These are phyloP conservation scores for Epizoanthus fatuus DNA, from an alignment of 92 coral and sea anemone genomes.

Conservation along the genomic window DNA sequence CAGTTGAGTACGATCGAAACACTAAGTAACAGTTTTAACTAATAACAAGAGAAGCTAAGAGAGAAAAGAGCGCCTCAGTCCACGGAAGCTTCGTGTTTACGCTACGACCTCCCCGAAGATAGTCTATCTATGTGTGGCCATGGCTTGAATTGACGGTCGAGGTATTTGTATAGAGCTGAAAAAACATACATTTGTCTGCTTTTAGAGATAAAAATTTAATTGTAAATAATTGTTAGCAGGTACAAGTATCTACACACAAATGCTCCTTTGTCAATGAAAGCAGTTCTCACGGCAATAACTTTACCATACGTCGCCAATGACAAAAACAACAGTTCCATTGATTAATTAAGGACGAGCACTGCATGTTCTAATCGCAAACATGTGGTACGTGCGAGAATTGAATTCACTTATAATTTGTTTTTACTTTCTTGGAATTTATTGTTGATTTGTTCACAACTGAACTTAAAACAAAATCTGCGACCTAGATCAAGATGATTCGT, in stretches of 20 bases:
- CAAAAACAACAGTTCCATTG: constrained; percentile 16
- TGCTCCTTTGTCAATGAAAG: constrained; percentile 8
- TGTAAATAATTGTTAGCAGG: neutral
- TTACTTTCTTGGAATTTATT: too few species aligned
- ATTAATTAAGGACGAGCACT: neutral
- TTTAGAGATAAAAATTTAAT: constrained; percentile 26
- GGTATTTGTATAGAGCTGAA: constrained; percentile 27
- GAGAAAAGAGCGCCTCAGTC: neutral
- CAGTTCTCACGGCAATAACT: neutral
- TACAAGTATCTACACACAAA: neutral
- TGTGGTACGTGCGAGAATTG: neutral
- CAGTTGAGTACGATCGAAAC: too few species aligned
- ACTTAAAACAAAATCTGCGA: too few species aligned
- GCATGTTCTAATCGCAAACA: neutral
- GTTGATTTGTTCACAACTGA: too few species aligned
- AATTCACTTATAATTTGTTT: too few species aligned
- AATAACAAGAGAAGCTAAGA: too few species aligned
- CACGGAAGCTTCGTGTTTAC: neutral
- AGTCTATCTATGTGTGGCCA: constrained; percentile 7
- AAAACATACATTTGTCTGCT: constrained; percentile 37
- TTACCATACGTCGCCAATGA: constrained; percentile 11
- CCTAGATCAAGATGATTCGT: too few species aligned
- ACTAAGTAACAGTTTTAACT: too few species aligned
- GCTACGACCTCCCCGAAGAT: neutral
- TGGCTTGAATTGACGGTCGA: neutral